Conservation (phyloP, 2,888 invertebrate genomes). For the Pseudanteris insignis region DNA sequence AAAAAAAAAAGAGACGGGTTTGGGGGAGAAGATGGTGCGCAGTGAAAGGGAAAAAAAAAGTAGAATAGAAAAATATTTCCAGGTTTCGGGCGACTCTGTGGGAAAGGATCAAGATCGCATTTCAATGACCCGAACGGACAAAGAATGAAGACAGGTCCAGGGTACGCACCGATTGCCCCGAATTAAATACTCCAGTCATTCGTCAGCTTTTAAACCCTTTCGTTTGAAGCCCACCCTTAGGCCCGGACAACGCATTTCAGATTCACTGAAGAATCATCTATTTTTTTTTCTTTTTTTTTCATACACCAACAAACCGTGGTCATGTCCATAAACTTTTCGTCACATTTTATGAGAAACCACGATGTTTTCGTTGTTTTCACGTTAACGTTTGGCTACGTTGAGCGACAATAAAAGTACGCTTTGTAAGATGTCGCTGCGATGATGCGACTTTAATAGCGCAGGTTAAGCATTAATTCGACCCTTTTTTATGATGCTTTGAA, state of each 20-base stretch:
- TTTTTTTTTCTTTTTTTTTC: too few relatives aligned
- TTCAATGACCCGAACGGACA: conserved; percentile 53
- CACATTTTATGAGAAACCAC: not conserved
- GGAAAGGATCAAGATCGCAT: conserved; percentile 55
- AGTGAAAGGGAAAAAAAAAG: conserved; percentile 47
- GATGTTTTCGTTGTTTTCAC: not conserved
- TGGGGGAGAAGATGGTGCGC: too few relatives aligned
- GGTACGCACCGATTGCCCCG: conserved; percentile 4
- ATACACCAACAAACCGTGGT: conserved; percentile 4
- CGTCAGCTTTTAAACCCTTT: conserved; percentile 27
- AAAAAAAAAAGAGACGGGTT: too few relatives aligned
- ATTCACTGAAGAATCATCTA: conserved; percentile 23
- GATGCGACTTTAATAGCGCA: too few relatives aligned
- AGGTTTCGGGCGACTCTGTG: conserved; percentile 61
- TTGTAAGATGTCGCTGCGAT: too few relatives aligned
- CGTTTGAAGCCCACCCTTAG: conserved; percentile 20
- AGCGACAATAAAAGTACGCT: too few relatives aligned
- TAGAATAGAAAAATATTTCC: conserved; percentile 60
- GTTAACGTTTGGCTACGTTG: too few relatives aligned
- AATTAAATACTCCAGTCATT: conserved; percentile 25
- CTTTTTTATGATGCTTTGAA: too few relatives aligned
- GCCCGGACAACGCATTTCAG: conserved; percentile 3
- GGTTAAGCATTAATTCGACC: too few relatives aligned
- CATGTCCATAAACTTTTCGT: not conserved
- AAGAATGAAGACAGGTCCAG: conserved; percentile 37